phyloP scores from a whole-genome alignment of 1,140 invertebrate genomes.

The Pseudomyrmex dendroicus region DNA sequence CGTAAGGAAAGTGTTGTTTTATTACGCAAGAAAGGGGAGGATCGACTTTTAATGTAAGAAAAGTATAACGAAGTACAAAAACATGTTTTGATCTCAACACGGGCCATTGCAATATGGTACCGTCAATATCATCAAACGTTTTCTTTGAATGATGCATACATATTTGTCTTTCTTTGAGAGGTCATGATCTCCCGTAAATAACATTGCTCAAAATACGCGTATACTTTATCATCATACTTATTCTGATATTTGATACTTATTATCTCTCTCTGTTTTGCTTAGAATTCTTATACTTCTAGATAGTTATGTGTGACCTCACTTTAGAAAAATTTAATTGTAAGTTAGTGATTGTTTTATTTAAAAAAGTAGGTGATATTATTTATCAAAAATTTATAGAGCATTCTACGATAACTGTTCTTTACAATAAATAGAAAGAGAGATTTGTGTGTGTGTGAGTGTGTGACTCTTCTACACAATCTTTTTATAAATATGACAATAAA shows the following conservation, averaged over 20 bases:
- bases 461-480: no score
- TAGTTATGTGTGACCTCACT: no score
- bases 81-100: slow-evolving; percentile 66
- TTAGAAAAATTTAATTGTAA: no score
- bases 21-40: neutral
- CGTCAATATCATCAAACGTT: slow-evolving; percentile 58
- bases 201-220: slow-evolving; percentile 8
- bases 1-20: slow-evolving; percentile 14
- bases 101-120: neutral
- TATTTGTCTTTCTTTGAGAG: slow-evolving; percentile 24
- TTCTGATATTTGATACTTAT: neutral
- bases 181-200: slow-evolving; percentile 41
- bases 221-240: neutral
- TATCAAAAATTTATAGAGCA: no score
- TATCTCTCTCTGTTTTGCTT: slow-evolving; percentile 18
- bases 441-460: no score
- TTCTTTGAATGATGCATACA: slow-evolving; percentile 20
- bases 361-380: no score
- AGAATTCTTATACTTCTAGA: no score
- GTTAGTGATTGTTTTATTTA: no score
- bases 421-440: no score
- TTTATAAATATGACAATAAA: no score
- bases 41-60: neutral
- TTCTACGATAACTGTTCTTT: no score
- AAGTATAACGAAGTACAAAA: slow-evolving; percentile 45